Base-by-base conservation (phyloP, 1,140 invertebrate genomes). In the Hylaeus volcanicus region DNA sequence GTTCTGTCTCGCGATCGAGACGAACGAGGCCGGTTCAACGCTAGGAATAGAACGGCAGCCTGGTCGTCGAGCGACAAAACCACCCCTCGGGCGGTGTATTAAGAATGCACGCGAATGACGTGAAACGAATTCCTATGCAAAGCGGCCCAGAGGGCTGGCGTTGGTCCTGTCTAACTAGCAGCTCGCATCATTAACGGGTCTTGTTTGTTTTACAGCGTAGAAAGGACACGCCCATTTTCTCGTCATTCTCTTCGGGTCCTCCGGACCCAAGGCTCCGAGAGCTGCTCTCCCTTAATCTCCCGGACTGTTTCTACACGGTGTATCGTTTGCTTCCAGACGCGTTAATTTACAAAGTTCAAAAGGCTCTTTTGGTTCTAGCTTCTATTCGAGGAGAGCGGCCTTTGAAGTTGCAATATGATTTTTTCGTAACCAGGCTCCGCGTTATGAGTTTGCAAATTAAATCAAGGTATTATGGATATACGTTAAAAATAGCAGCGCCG, bases 71-170 rank as follows among this genome's bases (percentile, higher is more conserved):
- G 60, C 63, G 63, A 70, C 41, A 66, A 63, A 68, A 79, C 72
- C 71, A 79, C 74, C 81, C 82, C 77, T 71, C 65, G 77, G 87
- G 86, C 83, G 74, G 53, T 82, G 77, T 84, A 87, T 89, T 89
- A 89, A 89, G 84, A 86, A 87, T 86, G 83, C 77, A 88, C 82
- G 85, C 84, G 86, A 88, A 88, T 86, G 86, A 89, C 88, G 88
- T 88, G 83, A 88, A 89, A 87, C 85, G 88, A 89, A 89, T 89
- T 88, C 86, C 85, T 88, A 89, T 89, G 88, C 86, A 88, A 89
- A 89, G 81, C 79, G 61, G 39, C 48, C 51, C 58, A 55, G 55
- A 70, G 60, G 63, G 48, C 12, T 61, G 8, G 12, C 51, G 78
- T 69, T 73, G 83, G 76, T 86, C 84, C 76, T 76, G 68, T 82